These are phyloP conservation scores for Euphydryas editha DNA, from an alignment of 2,888 invertebrate genomes.

Conservation along the genomic window DNA sequence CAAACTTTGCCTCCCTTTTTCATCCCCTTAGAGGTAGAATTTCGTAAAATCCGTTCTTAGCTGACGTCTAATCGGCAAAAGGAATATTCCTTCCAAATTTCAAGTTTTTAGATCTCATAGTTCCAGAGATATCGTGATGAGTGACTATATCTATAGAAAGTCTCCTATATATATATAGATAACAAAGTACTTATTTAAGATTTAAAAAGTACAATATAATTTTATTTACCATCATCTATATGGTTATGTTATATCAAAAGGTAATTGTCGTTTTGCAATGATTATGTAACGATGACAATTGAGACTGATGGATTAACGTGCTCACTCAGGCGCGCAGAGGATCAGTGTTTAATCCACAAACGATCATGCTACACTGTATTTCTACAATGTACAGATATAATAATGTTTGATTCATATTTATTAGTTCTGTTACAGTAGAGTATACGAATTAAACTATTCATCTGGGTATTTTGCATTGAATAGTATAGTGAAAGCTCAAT, in stretches of 20 bases:
- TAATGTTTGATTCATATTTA: slow-evolving; percentile 14
- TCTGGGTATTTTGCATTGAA: background rate
- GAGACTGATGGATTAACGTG: slow-evolving; percentile 36
- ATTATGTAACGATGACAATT: slow-evolving; percentile 29
- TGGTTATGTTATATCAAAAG: background rate
- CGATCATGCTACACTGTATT: slow-evolving; percentile 17
- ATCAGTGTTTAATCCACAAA: slow-evolving; percentile 35
- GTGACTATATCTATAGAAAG: no score
- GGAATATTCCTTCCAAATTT: no score
- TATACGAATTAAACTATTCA: background rate
- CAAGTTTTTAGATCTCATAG: no score
- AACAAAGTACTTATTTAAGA: no score
- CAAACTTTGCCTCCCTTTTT: no score
- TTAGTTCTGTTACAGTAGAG: slow-evolving; percentile 2
- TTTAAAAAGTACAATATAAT: background rate
- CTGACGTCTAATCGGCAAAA: no score
- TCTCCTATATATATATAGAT: no score
- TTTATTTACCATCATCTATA: background rate
- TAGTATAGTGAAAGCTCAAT: background rate
- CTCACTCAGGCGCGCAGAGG: slow-evolving; percentile 27
- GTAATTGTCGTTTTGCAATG: slow-evolving; percentile 10
- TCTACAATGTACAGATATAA: slow-evolving; percentile 15
- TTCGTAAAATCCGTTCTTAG: no score
- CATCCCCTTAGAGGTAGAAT: no score
- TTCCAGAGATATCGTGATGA: no score